These are phyloP conservation scores for Tetramorium parvispinum DNA, from an alignment of 1,140 invertebrate genomes.

Conservation along the genomic window DNA sequence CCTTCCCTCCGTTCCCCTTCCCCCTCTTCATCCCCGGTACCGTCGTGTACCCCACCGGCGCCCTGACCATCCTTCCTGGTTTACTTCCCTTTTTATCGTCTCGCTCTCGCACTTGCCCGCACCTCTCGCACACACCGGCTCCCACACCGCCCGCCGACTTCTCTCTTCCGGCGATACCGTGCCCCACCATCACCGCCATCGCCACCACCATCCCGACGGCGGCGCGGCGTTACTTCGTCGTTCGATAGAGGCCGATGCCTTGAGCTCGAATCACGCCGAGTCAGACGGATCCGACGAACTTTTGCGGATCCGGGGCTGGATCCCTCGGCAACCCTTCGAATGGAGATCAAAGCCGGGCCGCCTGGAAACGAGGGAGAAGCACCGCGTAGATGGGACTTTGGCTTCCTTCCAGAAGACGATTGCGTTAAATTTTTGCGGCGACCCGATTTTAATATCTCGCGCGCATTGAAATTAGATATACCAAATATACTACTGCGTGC, in stretches of 20 bases:
- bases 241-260: slow-evolving; percentile 75
- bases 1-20: slow-evolving; percentile 11
- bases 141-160: slow-evolving; percentile 28
- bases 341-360: slow-evolving; percentile 66
- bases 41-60: slow-evolving; percentile 8
- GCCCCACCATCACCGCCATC: slow-evolving; percentile 24
- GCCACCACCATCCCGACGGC: slow-evolving; percentile 29
- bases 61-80: slow-evolving; percentile 42
- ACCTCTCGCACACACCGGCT: slow-evolving; percentile 15
- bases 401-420: slow-evolving; percentile 2
- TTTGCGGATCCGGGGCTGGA: slow-evolving; percentile 61
- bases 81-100: slow-evolving; percentile 58
- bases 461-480: slow-evolving; percentile 8
- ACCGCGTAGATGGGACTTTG: neutral
- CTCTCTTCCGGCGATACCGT: slow-evolving; percentile 42
- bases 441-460: slow-evolving; percentile 16
- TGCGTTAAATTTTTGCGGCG: slow-evolving; percentile 44
- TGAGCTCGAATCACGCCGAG: slow-evolving; percentile 74
- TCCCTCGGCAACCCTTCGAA: slow-evolving; percentile 63
- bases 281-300: slow-evolving; percentile 64
- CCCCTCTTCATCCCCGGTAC: neutral
- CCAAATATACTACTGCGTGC: neutral
- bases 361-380: slow-evolving; percentile 36
- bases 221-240: slow-evolving; percentile 48
- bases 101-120: slow-evolving; percentile 41